Percentiles rank a stretch among this genome's conserved stretches.
Evolutionary conservation across 2,797 vertebrate genomes (phyloP).

Genomic region (Dallia pectoralis): DNA sequence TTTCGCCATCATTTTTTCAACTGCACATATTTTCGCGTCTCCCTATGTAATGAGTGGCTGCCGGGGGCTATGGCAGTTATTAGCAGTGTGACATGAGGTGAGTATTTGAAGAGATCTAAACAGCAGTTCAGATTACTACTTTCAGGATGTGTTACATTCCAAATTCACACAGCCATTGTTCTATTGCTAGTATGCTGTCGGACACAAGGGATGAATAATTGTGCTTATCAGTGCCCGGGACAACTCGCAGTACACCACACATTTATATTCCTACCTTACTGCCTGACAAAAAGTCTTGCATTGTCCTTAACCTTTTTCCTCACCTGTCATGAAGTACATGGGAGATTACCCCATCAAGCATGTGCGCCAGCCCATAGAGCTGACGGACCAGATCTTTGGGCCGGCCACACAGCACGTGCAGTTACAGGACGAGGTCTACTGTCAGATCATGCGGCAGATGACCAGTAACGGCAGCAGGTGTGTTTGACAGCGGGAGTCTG

Average conservation of each 20-base stretch:
- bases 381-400: constrained; percentile 93
- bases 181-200: not conserved
- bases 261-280: not conserved
- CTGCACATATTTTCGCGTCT: too few relatives aligned
- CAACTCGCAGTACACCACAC: not conserved
- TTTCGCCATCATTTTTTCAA: too few relatives aligned
- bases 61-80: too few relatives aligned
- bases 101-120: too few relatives aligned
- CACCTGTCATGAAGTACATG: constrained; percentile 95
- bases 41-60: too few relatives aligned
- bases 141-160: not conserved
- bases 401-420: constrained; percentile 73
- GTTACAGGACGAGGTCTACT: constrained; percentile 91
- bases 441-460: constrained; percentile 96
- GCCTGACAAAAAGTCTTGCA: not conserved
- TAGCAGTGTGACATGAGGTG: too few relatives aligned
- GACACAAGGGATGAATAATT: not conserved
- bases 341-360: constrained; percentile 92
- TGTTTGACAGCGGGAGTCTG: not conserved
- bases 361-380: constrained; percentile 71
- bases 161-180: not conserved
- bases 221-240: not conserved
- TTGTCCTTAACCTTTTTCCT: constrained; percentile 73
- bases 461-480: constrained; percentile 87
- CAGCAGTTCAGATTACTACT: not conserved